Evolutionary conservation across 2,113 vertebrate genomes (phyloP).

Genomic region (Numenius arquata): DNA sequence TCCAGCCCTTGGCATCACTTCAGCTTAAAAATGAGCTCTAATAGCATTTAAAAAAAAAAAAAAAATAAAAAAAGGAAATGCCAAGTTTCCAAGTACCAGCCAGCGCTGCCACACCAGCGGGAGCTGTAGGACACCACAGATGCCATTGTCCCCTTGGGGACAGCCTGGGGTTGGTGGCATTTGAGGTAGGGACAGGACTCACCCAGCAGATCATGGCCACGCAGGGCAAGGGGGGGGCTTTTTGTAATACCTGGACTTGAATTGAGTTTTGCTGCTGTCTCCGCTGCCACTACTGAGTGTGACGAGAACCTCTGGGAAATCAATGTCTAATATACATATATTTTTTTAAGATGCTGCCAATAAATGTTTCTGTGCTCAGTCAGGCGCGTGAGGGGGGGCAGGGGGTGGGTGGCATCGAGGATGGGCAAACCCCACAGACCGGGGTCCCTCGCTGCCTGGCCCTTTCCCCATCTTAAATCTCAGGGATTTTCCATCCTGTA

Average conservation of each 20-base stretch:
- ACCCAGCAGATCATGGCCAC: accelerated
- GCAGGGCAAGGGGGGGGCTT: background rate
- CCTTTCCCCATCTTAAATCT: background rate
- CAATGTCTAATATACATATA: accelerated
- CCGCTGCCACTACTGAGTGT: background rate
- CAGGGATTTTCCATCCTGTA: background rate
- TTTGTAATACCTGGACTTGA: background rate
- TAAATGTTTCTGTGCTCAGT: background rate
- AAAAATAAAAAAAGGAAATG: background rate
- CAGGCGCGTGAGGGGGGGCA: accelerated
- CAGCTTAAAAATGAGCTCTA: background rate
- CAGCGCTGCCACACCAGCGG: slow-evolving; percentile 72
- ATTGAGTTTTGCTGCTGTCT: background rate
- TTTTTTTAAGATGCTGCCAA: background rate
- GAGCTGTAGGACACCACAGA: slow-evolving; percentile 31
- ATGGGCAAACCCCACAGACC: accelerated
- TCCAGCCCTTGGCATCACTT: background rate
- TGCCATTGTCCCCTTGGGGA: accelerated
- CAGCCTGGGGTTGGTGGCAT: background rate
- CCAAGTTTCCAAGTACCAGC: slow-evolving; percentile 67
- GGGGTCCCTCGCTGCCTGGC: background rate
- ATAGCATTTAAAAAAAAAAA: background rate
- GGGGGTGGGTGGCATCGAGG: accelerated
- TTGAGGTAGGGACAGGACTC: background rate
- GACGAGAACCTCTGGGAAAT: background rate